Base-by-base conservation (phyloP, 1,140 invertebrate species). In the Leptinotarsa defecta region DNA sequence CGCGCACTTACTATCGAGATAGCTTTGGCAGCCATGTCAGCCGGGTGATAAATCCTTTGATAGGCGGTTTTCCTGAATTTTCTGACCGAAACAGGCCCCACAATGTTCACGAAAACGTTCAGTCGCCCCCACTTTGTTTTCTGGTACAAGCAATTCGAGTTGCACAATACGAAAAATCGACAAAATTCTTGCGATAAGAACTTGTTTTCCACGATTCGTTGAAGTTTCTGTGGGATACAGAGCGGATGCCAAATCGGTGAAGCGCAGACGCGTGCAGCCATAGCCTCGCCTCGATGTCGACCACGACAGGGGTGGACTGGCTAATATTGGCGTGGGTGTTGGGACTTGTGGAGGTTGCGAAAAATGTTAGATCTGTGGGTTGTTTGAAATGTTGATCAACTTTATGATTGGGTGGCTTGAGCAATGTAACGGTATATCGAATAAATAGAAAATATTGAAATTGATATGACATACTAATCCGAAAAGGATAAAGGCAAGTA, bases 301-400 rank as follows among this genome's bases (percentile, higher is more conserved):
- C 20, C 27, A 19, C 20, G 48, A 69, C 68, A 63, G 67, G n/a
- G n/a, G 73, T 48, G 64, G 76, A 72, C 71, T 74, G 71, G 67
- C 43, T 70, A n/a, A 57, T 74, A 81, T 80, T 75, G 74, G 49
- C 49, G 70, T 57, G 49, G 49, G 70, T 62, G 67, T 68, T 15
- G 22, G 49, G 70, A 27, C 13, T 68, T 68, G 67, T 48, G 67
- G 67, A 43, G 67, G 67, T 19, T 13, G 67, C 34, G 43, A 43
- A 68, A 68, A 68, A 68, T 68, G 67, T 48, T n/a, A n/a, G n/a
- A 13, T 19, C 34, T 43, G 67, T 68, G 67, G 67, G 67, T 20
- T 68, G 24, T 34, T 43, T 48, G 67, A 68, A 68, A 68, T 68
- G 67, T 68, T 68, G 67, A 43, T n/a, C 52, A 19, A 57, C n/a